Percentiles rank a stretch among this genome's conserved stretches.
Evolutionary conservation across 2,888 invertebrate species (phyloP).

Genomic region (Cremastobaeus sp.): DNA sequence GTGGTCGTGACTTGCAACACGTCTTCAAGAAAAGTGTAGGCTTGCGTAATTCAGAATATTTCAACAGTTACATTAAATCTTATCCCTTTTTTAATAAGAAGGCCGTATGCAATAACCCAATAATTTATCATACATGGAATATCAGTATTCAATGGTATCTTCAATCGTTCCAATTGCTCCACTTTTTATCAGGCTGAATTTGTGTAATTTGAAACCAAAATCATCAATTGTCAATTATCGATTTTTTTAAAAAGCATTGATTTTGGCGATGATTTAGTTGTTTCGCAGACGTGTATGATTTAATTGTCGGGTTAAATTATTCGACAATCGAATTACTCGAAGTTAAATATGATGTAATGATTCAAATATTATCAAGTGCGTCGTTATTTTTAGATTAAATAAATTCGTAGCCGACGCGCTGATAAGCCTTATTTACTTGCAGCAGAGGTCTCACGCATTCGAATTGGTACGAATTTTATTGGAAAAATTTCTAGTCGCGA

Average conservation of each 20-base stretch:
- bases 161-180: conserved; percentile 3
- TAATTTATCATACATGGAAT: conserved; percentile 17
- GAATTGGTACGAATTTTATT: conserved; percentile 1
- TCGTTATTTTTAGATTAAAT: conserved; percentile 34
- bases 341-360: conserved; percentile 24
- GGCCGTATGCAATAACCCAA: not conserved
- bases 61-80: conserved; percentile 2
- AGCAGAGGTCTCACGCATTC: not conserved
- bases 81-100: conserved; percentile 7
- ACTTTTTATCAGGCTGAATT: too few species aligned
- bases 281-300: too few species aligned
- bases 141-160: conserved; percentile 9
- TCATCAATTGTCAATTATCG: too few species aligned
- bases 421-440: conserved; percentile 28
- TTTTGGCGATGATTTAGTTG: too few species aligned
- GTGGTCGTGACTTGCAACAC: not conserved
- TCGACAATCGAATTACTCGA: too few species aligned
- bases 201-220: too few species aligned
- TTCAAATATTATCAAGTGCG: conserved; percentile 19
- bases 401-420: conserved; percentile 6
- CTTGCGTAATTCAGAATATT: not conserved
- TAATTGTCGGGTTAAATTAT: too few species aligned
- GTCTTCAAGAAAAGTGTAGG: not conserved
- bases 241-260: too few species aligned
- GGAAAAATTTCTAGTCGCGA: too few species aligned